These are phyloP conservation scores for Drosophila ficusphila DNA, from an alignment of 1,140 invertebrate genomes.

Conservation along the genomic window DNA sequence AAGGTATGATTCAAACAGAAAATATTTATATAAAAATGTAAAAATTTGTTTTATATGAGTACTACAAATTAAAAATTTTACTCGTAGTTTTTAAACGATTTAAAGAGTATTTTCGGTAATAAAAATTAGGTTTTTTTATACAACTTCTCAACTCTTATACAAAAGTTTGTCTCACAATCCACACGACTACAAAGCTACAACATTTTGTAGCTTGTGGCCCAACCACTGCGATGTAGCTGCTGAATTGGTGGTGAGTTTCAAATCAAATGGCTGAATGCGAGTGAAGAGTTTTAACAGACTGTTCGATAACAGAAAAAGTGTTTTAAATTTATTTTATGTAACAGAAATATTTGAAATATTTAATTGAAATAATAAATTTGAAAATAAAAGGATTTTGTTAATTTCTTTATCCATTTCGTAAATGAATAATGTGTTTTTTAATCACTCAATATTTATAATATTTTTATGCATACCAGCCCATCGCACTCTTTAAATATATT, in stretches of 20 bases:
- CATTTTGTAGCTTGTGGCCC: slow-evolving; percentile 46
- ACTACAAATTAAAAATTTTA: not conserved
- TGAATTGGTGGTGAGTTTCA: slow-evolving; percentile 42
- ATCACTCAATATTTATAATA: too few species aligned
- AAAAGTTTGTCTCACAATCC: slow-evolving; percentile 34
- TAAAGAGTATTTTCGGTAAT: not conserved
- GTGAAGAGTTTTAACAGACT: slow-evolving; percentile 15
- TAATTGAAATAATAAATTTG: too few species aligned
- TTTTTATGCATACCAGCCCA: too few species aligned
- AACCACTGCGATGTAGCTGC: not conserved
- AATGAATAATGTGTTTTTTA: too few species aligned
- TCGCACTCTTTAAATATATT: too few species aligned
- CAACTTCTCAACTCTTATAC: slow-evolving; percentile 13
- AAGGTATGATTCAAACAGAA: not conserved
- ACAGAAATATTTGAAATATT: too few species aligned
- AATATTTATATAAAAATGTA: not conserved
- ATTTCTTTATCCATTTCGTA: too few species aligned
- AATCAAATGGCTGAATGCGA: slow-evolving; percentile 28
- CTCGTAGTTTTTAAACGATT: not conserved
- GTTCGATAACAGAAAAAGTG: not conserved
- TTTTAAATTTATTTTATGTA: too few species aligned
- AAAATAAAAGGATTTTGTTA: too few species aligned
- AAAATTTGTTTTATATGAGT: not conserved
- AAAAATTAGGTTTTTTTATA: too few species aligned
- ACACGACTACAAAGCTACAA: slow-evolving; percentile 54